Conservation (phyloP, 2,888 invertebrate genomes). For the Drosophila nr. perissopoda region DNA sequence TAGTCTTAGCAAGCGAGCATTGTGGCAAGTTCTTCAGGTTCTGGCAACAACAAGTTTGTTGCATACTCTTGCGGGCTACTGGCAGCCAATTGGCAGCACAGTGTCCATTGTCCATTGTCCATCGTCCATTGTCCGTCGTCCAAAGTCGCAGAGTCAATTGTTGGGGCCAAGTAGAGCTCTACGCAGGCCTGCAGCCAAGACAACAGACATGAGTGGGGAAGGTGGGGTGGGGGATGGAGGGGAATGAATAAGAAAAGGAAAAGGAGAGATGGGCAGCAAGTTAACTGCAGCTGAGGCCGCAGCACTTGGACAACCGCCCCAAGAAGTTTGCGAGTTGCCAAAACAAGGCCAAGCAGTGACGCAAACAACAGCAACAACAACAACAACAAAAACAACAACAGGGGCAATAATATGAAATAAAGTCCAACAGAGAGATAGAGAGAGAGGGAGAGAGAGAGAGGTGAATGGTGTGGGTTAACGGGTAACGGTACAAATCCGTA, state of each 20-base stretch:
- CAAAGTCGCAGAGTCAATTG: conserved; percentile 37
- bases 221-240: background rate
- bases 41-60: conserved; percentile 56
- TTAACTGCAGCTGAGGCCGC: conserved; percentile 76
- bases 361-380: conserved; percentile 34
- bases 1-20: conserved; percentile 15
- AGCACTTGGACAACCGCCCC: conserved; percentile 24
- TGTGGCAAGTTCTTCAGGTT: conserved; percentile 20
- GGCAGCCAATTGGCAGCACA: conserved; percentile 54
- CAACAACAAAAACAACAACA: conserved; percentile 5
- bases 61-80: conserved; percentile 67
- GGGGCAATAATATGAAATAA: conserved; percentile 73
- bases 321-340: conserved; percentile 64
- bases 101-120: conserved; percentile 25
- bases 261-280: conserved; percentile 47
- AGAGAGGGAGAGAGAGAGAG: background rate
- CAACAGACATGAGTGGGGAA: conserved; percentile 20
- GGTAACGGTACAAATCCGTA: conserved; percentile 64
- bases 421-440: conserved; percentile 54
- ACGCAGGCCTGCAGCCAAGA: conserved; percentile 51
- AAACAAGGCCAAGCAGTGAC: conserved; percentile 70
- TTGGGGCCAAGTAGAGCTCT: conserved; percentile 35
- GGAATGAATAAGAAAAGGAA: background rate
- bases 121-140: conserved; percentile 12
- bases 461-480: conserved; percentile 10